phyloP scores from a whole-genome alignment of 2,113 vertebrate species.

The Varanus komodoensis region DNA sequence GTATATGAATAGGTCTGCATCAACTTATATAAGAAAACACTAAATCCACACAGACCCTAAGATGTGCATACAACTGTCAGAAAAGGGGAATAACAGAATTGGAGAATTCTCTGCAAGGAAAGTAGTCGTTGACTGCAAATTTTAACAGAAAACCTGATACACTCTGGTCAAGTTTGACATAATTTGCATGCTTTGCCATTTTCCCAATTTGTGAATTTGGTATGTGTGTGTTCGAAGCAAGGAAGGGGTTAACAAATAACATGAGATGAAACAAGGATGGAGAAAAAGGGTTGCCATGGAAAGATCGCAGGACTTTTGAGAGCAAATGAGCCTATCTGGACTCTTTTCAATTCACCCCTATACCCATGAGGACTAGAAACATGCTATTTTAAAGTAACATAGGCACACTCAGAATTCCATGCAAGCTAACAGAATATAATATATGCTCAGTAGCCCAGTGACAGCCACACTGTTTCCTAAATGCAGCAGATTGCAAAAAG shows the following conservation, averaged over 20 bases:
- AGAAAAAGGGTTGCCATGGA: neutral
- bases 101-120: neutral
- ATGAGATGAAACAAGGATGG: neutral
- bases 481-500: neutral
- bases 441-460: neutral
- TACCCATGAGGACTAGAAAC: neutral
- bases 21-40: neutral
- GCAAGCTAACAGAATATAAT: neutral
- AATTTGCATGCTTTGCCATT: neutral
- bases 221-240: accelerated
- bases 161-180: neutral
- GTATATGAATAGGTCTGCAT: neutral
- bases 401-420: neutral
- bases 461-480: neutral
- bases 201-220: neutral
- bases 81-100: neutral
- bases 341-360: neutral
- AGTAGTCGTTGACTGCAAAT: neutral
- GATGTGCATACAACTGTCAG: neutral
- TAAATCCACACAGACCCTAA: neutral
- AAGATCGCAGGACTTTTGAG: neutral
- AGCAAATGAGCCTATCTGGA: neutral
- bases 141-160: neutral
- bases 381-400: neutral
- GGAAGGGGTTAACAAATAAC: neutral